Evolutionary conservation across 2,888 invertebrate genomes (phyloP), one percentile per base, ranked within the genome.

Genomic region (Coelogynopora nodosa): DNA sequence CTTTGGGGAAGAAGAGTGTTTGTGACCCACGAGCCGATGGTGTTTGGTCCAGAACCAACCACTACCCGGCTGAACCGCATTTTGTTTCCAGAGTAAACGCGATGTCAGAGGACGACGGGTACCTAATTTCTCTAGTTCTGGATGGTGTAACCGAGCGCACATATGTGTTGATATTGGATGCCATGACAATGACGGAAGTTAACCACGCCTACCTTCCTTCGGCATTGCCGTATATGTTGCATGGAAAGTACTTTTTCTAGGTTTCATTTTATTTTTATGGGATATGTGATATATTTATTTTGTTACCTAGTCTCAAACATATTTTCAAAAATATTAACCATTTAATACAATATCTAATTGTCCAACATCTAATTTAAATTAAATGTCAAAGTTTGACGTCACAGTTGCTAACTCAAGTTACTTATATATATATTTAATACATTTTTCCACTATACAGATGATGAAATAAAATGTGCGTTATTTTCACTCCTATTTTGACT

Each of bases 1-100:
- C 90, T 0, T 82, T 91, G n/a, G 90, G 90, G 0, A 91, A 91
- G 88, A 90, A 90, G 87, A 89, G 90, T 67, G 1, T 91, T 18
- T 91, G 91, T 86, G 87, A 88, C 0, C 31, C 31, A 0, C 27
- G 31, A 0, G 23, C 23, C 23, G 67, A 86, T 86, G 67, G 26
- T 27, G 83, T 10, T 5, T 90, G 90, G 90, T 86, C 86, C 30
- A 67, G 88, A 13, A 82, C 88, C 1, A 87, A 89, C 31, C 89
- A 90, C 85, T 91, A 90, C 84, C 90, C 90, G 0, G 88, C 89
- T 23, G 91, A 91, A 88, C 89, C 90, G 0, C 89, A 90, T 89
- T 91, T 91, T 87, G 89, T 90, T 2, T 88, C 90, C 10, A 84
- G 83, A 28, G 90, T 90, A 18, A 87, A 87, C 0, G 89, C 88